Evolutionary conservation across 1,140 invertebrate species (phyloP), one percentile per base, ranked within the genome.

Genomic region (Calliphora vicina): DNA sequence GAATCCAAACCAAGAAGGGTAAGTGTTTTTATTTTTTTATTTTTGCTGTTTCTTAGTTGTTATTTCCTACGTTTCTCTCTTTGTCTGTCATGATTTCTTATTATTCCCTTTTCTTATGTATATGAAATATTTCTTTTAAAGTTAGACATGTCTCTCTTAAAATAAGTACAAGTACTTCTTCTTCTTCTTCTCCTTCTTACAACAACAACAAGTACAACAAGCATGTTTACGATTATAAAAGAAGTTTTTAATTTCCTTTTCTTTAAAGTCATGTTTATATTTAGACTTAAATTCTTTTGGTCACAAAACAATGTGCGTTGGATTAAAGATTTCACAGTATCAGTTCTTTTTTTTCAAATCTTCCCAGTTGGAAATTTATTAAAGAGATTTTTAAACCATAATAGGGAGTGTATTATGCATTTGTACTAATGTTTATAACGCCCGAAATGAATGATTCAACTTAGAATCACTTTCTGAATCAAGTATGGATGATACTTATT

Each of bases 1-100:
- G 74, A 78, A 45, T 20, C 35, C n/a, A 90, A 90, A 83, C 88
- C 88, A 20, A 83, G 85, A 87, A 90, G 87, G 88, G 88, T 90
- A 86, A 90, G 88, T 82, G 29, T 20, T 20, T 76, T 20, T 12
- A 2, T 20, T 20, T 17, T 76, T 20, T 43, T 74, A 43, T 76
- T 25, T 12, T 76, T 5, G 4, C 6, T 2, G 15, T 15, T 73
- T 29, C 35, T 72, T 72, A 20, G 73, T 1, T 29, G 17, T 8
- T 35, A 27, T 76, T 76, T 12, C 27, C n/a, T 76, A 35, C 29
- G 15, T 43, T 78, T 45, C 20, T 17, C 42, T 15, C 35, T 20
- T 5, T 35, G 27, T 29, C 29, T 27, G n/a, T 35, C n/a, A 10
- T 26, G 35, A 26, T 6, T 74, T 74, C 27, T 35, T 35, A 35